Base-by-base conservation (phyloP, 2,888 invertebrate species). In the Nemoura dubitans region DNA sequence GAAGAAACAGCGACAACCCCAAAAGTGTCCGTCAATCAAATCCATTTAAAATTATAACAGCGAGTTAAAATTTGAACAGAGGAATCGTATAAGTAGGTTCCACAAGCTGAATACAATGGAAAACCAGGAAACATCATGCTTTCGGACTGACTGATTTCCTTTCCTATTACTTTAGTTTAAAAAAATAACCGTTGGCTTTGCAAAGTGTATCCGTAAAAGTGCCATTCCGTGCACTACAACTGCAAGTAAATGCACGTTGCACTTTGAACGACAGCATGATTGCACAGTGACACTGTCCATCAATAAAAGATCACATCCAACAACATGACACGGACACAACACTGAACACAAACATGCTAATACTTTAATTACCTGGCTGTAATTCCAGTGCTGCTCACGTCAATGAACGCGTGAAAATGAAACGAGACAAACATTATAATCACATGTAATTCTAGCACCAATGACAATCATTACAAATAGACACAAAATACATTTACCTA, bases 371-470 rank as follows among this genome's bases (percentile, higher is more conserved):
- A 96, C 96, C 95, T 96, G 96, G 91, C 95, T 93, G 92, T 96
- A 95, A 92, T 95, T 96, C 96, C 96, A 96, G 92, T 96, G 96
- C 96, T 96, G 93, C 92, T 59, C 86, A 14, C 10, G 76, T 28
- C 28, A 36, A 30, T 59, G 78, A 91, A 92, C 92, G 91, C 92
- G 91, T 92, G 92, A 91, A 92, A 91, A 92, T 91, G 90, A 89
- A 90, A 89, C 89, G 90, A 89, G 90, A 90, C 59, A 76, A 26
- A 84, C 76, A 83, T 84, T 27, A n/a, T 28, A 81, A 30, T 81
- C 59, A 59, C 59, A 59, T 59, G 21, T 59, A 59, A 21, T 21
- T 10, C 59, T 14, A 21, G 2, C 59, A 59, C 59, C 59, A 21
- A 14, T 59, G 59, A 7, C 59, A 59, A 59, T 59, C 14, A 59